These are phyloP conservation scores for Hemiprocne comata DNA, from an alignment of 2,113 vertebrate genomes.

Conservation along the genomic window DNA sequence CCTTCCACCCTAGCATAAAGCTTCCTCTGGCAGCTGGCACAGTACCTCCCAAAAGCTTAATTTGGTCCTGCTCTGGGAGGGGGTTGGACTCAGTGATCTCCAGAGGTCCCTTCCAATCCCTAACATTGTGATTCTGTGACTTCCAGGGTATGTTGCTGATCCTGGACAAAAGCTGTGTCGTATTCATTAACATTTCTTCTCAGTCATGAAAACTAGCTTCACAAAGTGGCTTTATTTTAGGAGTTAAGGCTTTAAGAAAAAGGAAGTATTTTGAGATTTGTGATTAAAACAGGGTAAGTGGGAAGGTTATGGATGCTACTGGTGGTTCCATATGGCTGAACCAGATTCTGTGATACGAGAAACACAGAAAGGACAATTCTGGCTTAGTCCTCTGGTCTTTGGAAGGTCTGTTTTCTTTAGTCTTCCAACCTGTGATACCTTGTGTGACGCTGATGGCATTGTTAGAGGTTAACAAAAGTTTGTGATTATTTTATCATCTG, in stretches of 20 bases:
- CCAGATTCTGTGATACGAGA: not conserved
- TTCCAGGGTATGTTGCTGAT: not conserved
- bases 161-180: not conserved
- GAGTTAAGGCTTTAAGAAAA: not conserved
- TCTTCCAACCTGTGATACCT: not conserved
- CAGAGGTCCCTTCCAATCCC: no score
- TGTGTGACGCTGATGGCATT: accelerated
- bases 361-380: not conserved
- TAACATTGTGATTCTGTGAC: no score
- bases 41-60: not conserved
- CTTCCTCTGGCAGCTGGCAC: not conserved
- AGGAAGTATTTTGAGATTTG: not conserved
- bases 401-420: not conserved
- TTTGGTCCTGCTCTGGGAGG: no score
- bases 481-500: not conserved
- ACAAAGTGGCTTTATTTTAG: not conserved
- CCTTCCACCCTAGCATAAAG: not conserved
- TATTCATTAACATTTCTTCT: not conserved
- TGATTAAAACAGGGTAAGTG: not conserved
- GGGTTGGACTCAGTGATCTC: no score
- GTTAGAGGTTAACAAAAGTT: not conserved
- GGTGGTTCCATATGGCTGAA: not conserved
- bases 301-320: not conserved
- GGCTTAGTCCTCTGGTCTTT: not conserved
- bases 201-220: not conserved